Evolutionary conservation across 2,888 invertebrate species (phyloP).

Genomic region (Eupithecia inturbata): DNA sequence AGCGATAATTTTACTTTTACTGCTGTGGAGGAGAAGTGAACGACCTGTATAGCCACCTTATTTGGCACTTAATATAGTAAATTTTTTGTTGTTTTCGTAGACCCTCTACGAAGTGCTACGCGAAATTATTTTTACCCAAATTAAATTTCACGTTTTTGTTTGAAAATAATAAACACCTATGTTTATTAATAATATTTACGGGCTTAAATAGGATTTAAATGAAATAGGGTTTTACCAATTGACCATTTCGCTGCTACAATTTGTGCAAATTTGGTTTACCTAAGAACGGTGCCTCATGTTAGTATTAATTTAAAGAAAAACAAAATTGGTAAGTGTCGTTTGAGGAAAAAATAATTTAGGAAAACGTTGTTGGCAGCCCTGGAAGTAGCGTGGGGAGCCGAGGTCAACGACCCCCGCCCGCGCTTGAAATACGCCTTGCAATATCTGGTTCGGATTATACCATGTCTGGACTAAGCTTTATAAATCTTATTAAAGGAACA

Average conservation of each 20-base stretch:
- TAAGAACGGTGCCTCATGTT: not conserved
- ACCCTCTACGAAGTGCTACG: conserved; percentile 40
- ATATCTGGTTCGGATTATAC: conserved; percentile 73
- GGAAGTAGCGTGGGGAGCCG: conserved; percentile 65
- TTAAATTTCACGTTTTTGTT: not conserved
- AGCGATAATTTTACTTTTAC: too few relatives aligned
- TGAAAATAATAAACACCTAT: not conserved
- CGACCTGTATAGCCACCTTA: too few relatives aligned
- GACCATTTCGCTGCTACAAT: too few relatives aligned
- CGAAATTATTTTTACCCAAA: not conserved
- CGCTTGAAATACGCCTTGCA: conserved; percentile 77
- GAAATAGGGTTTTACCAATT: too few relatives aligned
- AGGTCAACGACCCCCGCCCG: conserved; percentile 77
- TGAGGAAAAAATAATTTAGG: not conserved
- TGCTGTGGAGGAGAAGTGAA: too few relatives aligned
- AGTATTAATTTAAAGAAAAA: not conserved
- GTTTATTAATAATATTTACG: not conserved
- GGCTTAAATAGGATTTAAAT: not conserved
- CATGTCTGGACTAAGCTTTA: conserved; percentile 63
- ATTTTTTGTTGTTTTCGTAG: conserved; percentile 27
- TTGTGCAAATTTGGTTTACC: not conserved
- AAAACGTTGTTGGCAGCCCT: conserved; percentile 58
- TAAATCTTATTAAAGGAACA: conserved; percentile 49
- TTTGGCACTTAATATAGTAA: too few relatives aligned
- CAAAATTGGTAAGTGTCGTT: not conserved